Evolutionary conservation across 2,113 vertebrate species (phyloP).

Genomic region (Oceanodroma tethys): DNA sequence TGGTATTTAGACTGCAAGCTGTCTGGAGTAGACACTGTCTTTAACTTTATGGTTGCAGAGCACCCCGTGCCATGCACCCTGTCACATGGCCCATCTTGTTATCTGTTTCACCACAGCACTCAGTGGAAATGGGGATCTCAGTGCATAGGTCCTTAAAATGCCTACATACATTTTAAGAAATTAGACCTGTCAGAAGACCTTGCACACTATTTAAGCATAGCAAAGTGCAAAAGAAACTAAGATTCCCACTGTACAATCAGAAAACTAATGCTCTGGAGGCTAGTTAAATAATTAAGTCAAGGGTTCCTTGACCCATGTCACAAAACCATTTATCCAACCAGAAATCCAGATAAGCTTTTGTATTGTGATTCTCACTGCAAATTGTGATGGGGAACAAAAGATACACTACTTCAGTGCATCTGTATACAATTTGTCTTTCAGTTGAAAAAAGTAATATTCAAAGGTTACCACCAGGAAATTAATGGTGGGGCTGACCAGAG

Average conservation of each 20-base stretch:
- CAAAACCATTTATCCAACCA: neutral
- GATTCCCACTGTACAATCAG: neutral
- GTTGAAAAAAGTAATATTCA: neutral
- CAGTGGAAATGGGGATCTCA: neutral
- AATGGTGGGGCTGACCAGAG: neutral
- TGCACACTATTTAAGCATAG: neutral
- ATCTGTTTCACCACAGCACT: neutral
- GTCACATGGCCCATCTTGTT: neutral
- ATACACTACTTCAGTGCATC: neutral
- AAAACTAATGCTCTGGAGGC: neutral
- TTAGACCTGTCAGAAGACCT: neutral
- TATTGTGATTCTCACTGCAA: neutral
- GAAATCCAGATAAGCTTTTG: slow-evolving; percentile 10
- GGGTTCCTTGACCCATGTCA: neutral
- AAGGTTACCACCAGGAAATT: neutral
- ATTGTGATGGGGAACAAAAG: neutral
- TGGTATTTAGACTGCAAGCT: slow-evolving; percentile 11
- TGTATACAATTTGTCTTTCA: neutral
- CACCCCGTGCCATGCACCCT: neutral
- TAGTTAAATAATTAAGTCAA: slow-evolving; percentile 17
- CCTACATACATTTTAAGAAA: neutral
- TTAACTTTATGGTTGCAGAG: neutral
- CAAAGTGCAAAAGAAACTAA: neutral
- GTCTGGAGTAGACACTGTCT: neutral
- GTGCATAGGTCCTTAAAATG: neutral